Evolutionary conservation across 1,140 invertebrate species (phyloP).

Genomic region (Lysiphlebus fabarum): DNA sequence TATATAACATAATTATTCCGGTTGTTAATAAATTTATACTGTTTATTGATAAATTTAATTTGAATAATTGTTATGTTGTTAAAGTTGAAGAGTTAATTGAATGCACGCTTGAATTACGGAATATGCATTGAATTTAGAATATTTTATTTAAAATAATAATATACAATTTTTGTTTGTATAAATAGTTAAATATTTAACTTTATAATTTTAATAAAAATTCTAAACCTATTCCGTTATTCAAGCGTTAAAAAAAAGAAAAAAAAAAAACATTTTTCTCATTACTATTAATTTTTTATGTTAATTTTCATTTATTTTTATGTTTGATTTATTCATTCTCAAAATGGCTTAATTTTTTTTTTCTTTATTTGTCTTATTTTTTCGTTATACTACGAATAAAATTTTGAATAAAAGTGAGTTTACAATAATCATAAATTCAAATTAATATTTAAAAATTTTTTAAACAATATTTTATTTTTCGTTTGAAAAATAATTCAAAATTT

Average conservation of each 20-base stretch:
- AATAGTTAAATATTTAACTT: constrained; percentile 15
- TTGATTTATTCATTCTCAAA: constrained; percentile 3
- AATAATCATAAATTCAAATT: no score
- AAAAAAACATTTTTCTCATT: constrained; percentile 11
- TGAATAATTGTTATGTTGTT: constrained; percentile 44
- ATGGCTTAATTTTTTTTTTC: constrained; percentile 23
- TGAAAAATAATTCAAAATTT: no score
- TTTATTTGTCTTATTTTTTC: constrained; percentile 21
- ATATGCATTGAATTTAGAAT: not conserved
- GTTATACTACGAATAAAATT: constrained; percentile 20
- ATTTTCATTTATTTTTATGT: not conserved
- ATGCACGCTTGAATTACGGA: constrained; percentile 22
- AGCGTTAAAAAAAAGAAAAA: constrained; percentile 15
- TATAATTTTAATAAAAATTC: constrained; percentile 26
- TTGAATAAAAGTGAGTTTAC: constrained; percentile 1
- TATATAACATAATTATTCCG: constrained; percentile 30
- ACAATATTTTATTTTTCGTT: no score
- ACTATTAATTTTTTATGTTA: not conserved
- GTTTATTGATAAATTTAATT: constrained; percentile 34
- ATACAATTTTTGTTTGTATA: constrained; percentile 23
- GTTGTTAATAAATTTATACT: constrained; percentile 37
- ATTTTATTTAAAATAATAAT: not conserved
- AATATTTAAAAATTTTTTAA: no score
- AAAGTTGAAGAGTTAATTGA: constrained; percentile 24
- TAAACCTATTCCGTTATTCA: constrained; percentile 19